These are phyloP conservation scores for Harmothoe impar DNA, from an alignment of 2,888 invertebrate genomes.

Conservation along the genomic window DNA sequence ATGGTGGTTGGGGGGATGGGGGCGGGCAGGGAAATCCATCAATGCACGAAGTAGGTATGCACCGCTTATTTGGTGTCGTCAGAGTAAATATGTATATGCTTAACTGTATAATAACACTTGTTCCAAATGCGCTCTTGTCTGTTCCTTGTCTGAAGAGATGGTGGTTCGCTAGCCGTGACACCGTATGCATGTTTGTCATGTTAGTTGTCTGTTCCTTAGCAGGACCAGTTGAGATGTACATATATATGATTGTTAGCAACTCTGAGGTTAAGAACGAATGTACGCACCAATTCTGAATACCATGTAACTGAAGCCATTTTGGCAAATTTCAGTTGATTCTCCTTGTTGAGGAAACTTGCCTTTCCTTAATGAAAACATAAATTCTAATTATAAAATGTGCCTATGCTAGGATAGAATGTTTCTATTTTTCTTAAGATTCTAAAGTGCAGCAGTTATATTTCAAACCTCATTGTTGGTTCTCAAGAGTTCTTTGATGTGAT, in stretches of 20 bases:
- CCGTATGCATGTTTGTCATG: slow-evolving; percentile 45
- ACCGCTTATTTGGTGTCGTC: slow-evolving; percentile 62
- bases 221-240: slow-evolving; percentile 39
- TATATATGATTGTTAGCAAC: slow-evolving; percentile 52
- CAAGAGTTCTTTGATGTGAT: not conserved
- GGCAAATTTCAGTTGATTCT: slow-evolving; percentile 40
- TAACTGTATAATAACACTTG: slow-evolving; percentile 13
- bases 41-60: slow-evolving; percentile 24
- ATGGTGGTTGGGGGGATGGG: not conserved
- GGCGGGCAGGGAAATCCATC: not conserved
- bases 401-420: slow-evolving; percentile 51
- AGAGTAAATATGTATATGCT: slow-evolving; percentile 48
- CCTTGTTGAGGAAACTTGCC: not conserved
- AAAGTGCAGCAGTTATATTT: not conserved
- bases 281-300: slow-evolving; percentile 24
- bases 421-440: slow-evolving; percentile 39
- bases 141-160: slow-evolving; percentile 7
- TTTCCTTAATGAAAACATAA: slow-evolving; percentile 12
- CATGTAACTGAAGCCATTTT: slow-evolving; percentile 28
- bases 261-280: not conserved
- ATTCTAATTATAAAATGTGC: slow-evolving; percentile 44
- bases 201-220: slow-evolving; percentile 37
- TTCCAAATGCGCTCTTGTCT: slow-evolving; percentile 19
- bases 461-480: slow-evolving; percentile 37
- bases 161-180: slow-evolving; percentile 28